A percentile compares a stretch with the other conserved stretches of the same genome.
Conservation (phyloP, 2,113 vertebrate species). For the Gymnocephalus cernua region DNA sequence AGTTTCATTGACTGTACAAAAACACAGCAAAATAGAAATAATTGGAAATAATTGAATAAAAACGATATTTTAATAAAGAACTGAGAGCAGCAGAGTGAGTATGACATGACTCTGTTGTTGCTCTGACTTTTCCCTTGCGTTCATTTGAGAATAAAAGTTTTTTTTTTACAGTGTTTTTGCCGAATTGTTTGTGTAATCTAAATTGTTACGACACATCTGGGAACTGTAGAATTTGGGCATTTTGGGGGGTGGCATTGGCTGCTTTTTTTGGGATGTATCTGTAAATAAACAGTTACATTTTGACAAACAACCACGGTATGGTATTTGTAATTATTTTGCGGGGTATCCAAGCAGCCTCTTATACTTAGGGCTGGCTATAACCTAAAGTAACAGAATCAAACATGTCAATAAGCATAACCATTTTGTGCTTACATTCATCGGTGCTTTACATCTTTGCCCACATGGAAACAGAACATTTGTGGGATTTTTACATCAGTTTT, state of each 20-base stretch:
- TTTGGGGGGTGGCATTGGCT: background rate
- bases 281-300: background rate
- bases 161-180: background rate
- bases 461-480: background rate
- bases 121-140: too few species aligned
- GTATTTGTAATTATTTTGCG: background rate
- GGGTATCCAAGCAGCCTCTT: background rate
- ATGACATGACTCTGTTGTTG: too few species aligned
- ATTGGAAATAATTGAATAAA: background rate
- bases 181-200: background rate
- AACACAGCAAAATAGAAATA: background rate
- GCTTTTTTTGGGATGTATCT: background rate
- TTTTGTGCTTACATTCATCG: conserved; percentile 24
- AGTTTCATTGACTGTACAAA: background rate
- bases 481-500: background rate
- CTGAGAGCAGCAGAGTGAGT: background rate
- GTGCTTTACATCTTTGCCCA: conserved; percentile 11
- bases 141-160: too few species aligned
- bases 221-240: background rate
- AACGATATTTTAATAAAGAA: background rate
- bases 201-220: background rate
- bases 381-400: background rate
- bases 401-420: background rate
- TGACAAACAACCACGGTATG: background rate
- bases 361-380: background rate